These are phyloP conservation scores for Diogma glabrata DNA, from an alignment of 2,888 invertebrate genomes.

Conservation along the genomic window DNA sequence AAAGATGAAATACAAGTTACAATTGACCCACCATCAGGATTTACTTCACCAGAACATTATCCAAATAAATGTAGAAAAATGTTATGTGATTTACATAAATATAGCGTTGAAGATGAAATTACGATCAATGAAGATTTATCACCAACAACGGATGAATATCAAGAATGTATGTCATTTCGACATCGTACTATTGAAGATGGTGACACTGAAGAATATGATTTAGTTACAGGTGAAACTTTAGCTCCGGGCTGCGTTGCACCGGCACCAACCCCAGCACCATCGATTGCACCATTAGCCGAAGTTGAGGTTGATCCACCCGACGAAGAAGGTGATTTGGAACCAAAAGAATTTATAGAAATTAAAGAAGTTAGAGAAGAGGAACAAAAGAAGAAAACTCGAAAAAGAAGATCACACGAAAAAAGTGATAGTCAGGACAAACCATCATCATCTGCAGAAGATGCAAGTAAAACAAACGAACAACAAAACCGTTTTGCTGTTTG, in stretches of 20 bases:
- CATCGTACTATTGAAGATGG: slow-evolving; percentile 20
- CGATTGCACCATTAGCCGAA: slow-evolving; percentile 55
- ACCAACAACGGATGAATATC: slow-evolving; percentile 35
- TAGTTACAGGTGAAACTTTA: slow-evolving; percentile 25
- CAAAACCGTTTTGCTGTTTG: slow-evolving; percentile 70
- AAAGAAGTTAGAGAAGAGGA: slow-evolving; percentile 21
- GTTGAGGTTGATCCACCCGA: slow-evolving; percentile 57
- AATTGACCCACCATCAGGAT: slow-evolving; percentile 6
- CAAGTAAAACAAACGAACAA: slow-evolving; percentile 7
- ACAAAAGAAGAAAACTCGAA: slow-evolving; percentile 11
- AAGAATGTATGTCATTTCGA: slow-evolving; percentile 30
- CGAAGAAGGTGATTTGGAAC: slow-evolving; percentile 48
- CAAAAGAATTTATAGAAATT: background rate
- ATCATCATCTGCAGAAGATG: slow-evolving; percentile 12
- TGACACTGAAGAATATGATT: slow-evolving; percentile 29
- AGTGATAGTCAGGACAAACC: slow-evolving; percentile 16
- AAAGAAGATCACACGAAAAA: slow-evolving; percentile 16
- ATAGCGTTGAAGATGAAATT: slow-evolving; percentile 3
- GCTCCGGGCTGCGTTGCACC: slow-evolving; percentile 31
- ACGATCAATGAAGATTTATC: slow-evolving; percentile 27
- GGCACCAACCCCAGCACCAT: slow-evolving; percentile 33
- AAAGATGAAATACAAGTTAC: slow-evolving; percentile 6
- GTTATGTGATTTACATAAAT: background rate
- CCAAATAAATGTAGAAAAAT: background rate
- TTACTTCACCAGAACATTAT: slow-evolving; percentile 6